A percentile compares a stretch with the other conserved stretches of the same genome.
phyloP scores from a whole-genome alignment of 2,888 invertebrate species.

The Scaptomyza cyrtandrae region DNA sequence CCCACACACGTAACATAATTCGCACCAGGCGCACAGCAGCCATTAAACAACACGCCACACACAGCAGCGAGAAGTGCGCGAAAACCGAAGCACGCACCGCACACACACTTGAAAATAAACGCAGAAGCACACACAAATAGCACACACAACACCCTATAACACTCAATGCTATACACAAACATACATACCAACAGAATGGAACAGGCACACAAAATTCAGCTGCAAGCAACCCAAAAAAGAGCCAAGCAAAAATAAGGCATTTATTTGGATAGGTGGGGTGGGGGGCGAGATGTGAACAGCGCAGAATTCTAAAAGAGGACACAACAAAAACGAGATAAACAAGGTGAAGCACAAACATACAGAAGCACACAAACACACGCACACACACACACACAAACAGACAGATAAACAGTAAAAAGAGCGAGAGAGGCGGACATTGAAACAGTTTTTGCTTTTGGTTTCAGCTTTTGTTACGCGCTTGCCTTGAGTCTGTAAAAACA shows the following conservation, averaged over 20 bases:
- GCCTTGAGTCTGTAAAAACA: neutral
- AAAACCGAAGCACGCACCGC: constrained; percentile 39
- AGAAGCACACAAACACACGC: constrained; percentile 12
- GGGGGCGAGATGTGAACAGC: neutral
- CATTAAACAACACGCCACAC: constrained; percentile 21
- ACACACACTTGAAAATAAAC: constrained; percentile 25
- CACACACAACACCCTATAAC: neutral
- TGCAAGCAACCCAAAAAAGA: constrained; percentile 50
- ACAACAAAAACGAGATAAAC: constrained; percentile 58
- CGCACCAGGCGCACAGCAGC: constrained; percentile 74
- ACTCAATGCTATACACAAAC: constrained; percentile 3
- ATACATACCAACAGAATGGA: constrained; percentile 34
- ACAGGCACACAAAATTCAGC: constrained; percentile 65
- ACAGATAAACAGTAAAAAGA: neutral
- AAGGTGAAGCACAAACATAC: constrained; percentile 46
- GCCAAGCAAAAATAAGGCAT: constrained; percentile 42
- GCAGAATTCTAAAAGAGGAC: constrained; percentile 27
- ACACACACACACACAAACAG: constrained; percentile 1
- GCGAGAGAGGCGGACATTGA: constrained; percentile 59
- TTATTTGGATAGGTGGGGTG: constrained; percentile 30
- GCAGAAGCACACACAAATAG: constrained; percentile 1
- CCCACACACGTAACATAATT: constrained; percentile 72
- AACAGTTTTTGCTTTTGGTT: constrained; percentile 55
- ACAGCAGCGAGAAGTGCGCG: constrained; percentile 25
- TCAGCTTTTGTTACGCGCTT: constrained; percentile 27